These are phyloP conservation scores for Trinectes maculatus DNA, from an alignment of 2,113 vertebrate genomes.

Conservation along the genomic window DNA sequence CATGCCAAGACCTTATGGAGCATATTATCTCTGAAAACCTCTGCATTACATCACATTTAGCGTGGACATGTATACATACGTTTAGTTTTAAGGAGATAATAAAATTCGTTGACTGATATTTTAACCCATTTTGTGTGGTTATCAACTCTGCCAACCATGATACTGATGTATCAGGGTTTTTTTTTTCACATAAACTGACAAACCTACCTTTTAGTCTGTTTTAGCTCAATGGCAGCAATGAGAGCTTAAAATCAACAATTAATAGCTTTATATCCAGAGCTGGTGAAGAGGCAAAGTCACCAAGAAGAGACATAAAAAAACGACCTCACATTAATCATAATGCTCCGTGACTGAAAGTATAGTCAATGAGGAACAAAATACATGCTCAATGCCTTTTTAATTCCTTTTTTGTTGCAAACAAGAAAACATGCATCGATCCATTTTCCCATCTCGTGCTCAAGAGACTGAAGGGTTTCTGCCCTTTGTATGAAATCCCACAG, in stretches of 20 bases:
- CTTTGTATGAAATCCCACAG: not conserved
- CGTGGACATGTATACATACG: not conserved
- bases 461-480: not conserved
- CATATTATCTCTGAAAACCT: not conserved
- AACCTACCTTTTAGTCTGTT: not conserved
- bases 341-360: too few relatives aligned
- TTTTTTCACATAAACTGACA: not conserved
- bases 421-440: too few relatives aligned
- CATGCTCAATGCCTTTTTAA: too few relatives aligned
- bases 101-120: not conserved
- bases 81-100: not conserved
- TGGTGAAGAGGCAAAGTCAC: not conserved
- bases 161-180: not conserved
- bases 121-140: not conserved
- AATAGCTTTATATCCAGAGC: not conserved
- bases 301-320: not conserved
- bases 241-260: too few relatives aligned
- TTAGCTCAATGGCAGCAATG: not conserved
- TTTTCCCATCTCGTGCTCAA: not conserved
- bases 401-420: too few relatives aligned
- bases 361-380: too few relatives aligned
- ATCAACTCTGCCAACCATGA: not conserved
- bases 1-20: not conserved
- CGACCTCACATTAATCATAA: not conserved
- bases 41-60: not conserved